Evolutionary conservation across 2,888 invertebrate species (phyloP), one percentile per base, ranked within the genome.

Genomic region (Cryptocheilus praepositus): DNA sequence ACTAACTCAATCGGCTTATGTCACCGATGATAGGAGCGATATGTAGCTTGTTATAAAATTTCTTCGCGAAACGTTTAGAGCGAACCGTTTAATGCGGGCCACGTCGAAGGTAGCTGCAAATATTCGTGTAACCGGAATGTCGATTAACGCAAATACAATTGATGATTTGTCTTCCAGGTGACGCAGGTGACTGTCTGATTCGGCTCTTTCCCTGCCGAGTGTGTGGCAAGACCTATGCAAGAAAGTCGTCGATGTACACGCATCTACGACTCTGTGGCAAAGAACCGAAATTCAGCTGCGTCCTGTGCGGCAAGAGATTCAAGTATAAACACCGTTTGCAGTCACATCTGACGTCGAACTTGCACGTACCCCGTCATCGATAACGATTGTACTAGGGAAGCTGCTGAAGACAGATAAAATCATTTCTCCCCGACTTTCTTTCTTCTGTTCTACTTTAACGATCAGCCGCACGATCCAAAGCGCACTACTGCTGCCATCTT

Each of bases 221-320:
- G 8, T 89, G 88, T 70, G 84, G 85, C 36, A 82, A 80, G 61
- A 65, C 77, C 49, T 88, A 86, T 67, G 73, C 76, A 22, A 81
- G 83, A 57, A 86, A 85, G 67, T 85, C 87, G 1, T 89, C 88
- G 36, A 83, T 89, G 71, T 85, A 84, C 65, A 81, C 82, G 18
- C 87, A 89, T 63, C 77, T 81, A 15, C 78, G 80, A 45, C 66
- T 81, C 11, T 89, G 89, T 66, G 89, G 89, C 18, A 85, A 89
- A 71, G 86, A 86, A 62, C 85, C 87, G 44, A 83, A 83, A 76
- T 89, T 88, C 77, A 72, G 73, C 7, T 90, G 89, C 70, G 80
- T 82, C 15, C 77, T 84, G 36, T 90, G 89, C 71, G 83, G 84
- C 21, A 88, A 82, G 56, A 77, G 80, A 56, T 86, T 87, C 73